Conservation (phyloP, 2,888 invertebrate species). For the Phengaris alcon region DNA sequence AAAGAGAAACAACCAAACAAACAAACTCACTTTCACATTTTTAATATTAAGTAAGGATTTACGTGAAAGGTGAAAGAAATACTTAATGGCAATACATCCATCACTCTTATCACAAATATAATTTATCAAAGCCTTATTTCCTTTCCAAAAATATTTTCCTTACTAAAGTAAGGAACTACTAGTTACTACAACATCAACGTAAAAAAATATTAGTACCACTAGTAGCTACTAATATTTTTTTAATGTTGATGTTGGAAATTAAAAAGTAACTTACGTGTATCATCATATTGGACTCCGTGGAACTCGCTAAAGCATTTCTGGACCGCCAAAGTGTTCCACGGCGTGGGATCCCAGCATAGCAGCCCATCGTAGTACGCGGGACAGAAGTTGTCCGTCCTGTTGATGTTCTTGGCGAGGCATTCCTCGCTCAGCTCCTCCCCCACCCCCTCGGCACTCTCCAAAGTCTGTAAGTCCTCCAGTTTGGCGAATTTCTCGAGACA, state of each 20-base stretch:
- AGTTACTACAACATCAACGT: too few species aligned
- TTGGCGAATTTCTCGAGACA: conserved; percentile 47
- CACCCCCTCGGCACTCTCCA: conserved; percentile 59
- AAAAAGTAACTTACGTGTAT: conserved; percentile 84
- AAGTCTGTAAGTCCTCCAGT: conserved; percentile 73
- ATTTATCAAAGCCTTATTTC: neutral
- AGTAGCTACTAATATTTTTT: conserved; percentile 9
- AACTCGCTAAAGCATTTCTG: conserved; percentile 89
- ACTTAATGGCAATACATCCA: neutral
- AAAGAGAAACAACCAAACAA: too few species aligned
- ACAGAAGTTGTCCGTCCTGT: conserved; percentile 70
- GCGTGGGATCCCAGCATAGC: conserved; percentile 91
- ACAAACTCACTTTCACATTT: too few species aligned
- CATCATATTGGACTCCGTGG: conserved; percentile 88
- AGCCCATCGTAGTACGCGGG: conserved; percentile 86
- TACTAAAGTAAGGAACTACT: too few species aligned
- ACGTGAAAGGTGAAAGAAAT: neutral
- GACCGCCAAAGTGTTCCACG: conserved; percentile 82
- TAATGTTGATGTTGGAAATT: too few species aligned
- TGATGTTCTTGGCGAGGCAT: conserved; percentile 57
- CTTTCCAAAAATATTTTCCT: too few species aligned
- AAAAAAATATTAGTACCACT: too few species aligned
- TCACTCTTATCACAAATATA: neutral
- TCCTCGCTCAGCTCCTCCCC: conserved; percentile 65
- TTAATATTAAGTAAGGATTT: neutral